phyloP scores from a whole-genome alignment of 2,113 vertebrate genomes.

The Sinocyclocheilus rhinocerous region DNA sequence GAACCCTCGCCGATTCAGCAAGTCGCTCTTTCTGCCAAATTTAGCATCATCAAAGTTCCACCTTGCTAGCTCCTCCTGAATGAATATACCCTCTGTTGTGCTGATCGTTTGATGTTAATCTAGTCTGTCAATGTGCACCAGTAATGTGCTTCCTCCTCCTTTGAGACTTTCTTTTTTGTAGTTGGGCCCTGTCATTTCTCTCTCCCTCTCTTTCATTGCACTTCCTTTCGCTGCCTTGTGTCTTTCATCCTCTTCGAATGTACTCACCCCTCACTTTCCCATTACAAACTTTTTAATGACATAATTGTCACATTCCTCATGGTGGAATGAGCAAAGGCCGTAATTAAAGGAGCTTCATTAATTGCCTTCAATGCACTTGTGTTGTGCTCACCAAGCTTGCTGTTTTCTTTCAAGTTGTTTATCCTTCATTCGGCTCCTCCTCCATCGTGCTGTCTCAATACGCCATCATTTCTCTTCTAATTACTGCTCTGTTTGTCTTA shows the following conservation, averaged over 20 bases:
- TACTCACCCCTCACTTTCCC: constrained; percentile 54
- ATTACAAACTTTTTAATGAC: constrained; percentile 55
- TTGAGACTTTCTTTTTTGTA: constrained; percentile 45
- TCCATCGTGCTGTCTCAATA: constrained; percentile 11
- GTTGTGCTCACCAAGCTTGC: constrained; percentile 42
- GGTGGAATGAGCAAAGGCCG: constrained; percentile 53
- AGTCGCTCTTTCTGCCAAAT: constrained; percentile 85
- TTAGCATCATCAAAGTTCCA: constrained; percentile 87
- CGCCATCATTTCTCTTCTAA: constrained; percentile 28
- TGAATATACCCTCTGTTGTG: constrained; percentile 67
- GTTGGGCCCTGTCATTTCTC: constrained; percentile 42
- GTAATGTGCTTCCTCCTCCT: constrained; percentile 55
- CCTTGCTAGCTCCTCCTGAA: constrained; percentile 78
- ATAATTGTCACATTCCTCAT: constrained; percentile 61
- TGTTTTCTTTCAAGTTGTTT: constrained; percentile 57
- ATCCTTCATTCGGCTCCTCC: constrained; percentile 40
- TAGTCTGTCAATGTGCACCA: constrained; percentile 68
- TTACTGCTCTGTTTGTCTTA: constrained; percentile 39
- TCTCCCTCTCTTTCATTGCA: constrained; percentile 32
- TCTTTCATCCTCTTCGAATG: constrained; percentile 47
- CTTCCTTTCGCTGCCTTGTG: constrained; percentile 35
- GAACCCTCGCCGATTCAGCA: constrained; percentile 79
- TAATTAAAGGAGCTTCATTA: constrained; percentile 63
- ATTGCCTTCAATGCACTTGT: constrained; percentile 53
- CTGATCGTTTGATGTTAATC: constrained; percentile 75